Base-by-base conservation (phyloP, 2,113 vertebrate species). In the Nycticorax nycticorax region DNA sequence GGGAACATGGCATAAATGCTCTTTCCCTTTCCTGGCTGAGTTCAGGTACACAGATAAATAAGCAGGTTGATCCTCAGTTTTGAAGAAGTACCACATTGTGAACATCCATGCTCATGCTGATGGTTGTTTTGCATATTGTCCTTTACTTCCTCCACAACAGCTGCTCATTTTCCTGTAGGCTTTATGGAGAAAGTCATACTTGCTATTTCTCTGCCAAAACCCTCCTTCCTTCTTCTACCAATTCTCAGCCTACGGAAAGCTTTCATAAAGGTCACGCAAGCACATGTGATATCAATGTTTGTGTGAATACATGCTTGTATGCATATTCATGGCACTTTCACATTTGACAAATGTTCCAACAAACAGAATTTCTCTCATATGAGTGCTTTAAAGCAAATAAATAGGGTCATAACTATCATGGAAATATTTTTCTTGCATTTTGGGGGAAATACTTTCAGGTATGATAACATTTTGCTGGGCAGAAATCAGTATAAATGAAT, bases 121-220 rank as follows among this genome's bases (percentile, higher is more conserved):
- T 68, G 33, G 85, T 59, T 80, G 35, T 81, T 96, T 93, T 89
- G 73, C 88, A 91, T 78, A 81, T 85, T 80, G 72, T 92, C 52
- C 79, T 86, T 93, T 88, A 45, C 85, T 93, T 94, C 96, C 92
- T 92, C 83, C 96, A 92, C 79, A 96, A 64, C 93, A 96, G 91
- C 92, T 96, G 96, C 88, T 96, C 92, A 72, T 92, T 95, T 95
- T 94, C 79, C 64, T 92, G 37, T 76, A 95, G 59, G 23, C 45
- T 86, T 95, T 47, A 63, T 39, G 56, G 39, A 84, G 41, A 91
- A 94, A 89, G 33, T 45, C 48, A 48, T 75, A n/a, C 68, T 93
- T 86, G 60, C 19, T 92, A n/a, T 93, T 94, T 91, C 64, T 68
- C 79, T 96, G 94, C 79, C 96, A 95, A 93, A 95, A 60, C 15